Evolutionary conservation across 2,113 vertebrate species (phyloP).

Genomic region (Aegotheles bennettii): DNA sequence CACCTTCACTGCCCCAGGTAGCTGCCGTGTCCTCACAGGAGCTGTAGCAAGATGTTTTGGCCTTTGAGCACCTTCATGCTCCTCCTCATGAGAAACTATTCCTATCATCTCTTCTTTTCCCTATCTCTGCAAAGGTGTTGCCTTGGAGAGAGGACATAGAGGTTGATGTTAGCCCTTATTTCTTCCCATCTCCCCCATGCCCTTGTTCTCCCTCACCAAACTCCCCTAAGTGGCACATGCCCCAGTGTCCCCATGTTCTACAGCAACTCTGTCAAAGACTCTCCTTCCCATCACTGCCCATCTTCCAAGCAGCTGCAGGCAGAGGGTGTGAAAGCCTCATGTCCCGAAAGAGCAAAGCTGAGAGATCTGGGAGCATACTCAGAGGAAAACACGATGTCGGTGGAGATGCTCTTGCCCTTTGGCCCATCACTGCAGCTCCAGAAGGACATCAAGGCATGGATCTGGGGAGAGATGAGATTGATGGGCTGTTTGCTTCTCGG

Average conservation of each 20-base stretch:
- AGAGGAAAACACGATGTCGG: rapidly evolving
- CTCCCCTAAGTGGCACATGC: rapidly evolving
- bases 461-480: neutral
- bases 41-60: neutral
- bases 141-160: neutral
- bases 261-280: neutral
- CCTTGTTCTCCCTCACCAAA: neutral
- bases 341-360: neutral
- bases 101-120: neutral
- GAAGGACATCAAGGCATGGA: neutral
- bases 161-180: neutral
- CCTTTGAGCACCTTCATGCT: neutral
- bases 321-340: neutral
- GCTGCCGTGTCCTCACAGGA: neutral
- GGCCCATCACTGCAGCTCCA: neutral
- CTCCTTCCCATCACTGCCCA: neutral
- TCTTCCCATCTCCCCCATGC: neutral
- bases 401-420: neutral
- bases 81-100: neutral
- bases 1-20: neutral
- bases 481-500: neutral
- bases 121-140: neutral
- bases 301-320: neutral
- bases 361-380: neutral
- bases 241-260: rapidly evolving